Conservation (phyloP, 2,888 invertebrate species). For the Idaea dimidiata region DNA sequence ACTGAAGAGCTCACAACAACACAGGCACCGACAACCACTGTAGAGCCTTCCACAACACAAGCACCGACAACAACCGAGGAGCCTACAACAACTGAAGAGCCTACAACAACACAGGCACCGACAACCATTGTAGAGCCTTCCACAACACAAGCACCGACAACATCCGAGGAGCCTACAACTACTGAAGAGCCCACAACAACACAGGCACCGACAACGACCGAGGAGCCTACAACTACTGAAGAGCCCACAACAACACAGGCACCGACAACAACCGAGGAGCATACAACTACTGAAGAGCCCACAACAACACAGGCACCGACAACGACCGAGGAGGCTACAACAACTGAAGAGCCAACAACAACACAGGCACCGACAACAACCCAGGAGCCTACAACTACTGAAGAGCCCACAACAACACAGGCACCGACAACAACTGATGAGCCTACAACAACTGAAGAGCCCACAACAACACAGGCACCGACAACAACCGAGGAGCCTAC, state of each 20-base stretch:
- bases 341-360: conserved; percentile 4
- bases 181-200: background rate
- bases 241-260: background rate
- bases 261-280: conserved; percentile 8
- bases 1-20: conserved; percentile 11
- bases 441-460: background rate
- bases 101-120: conserved; percentile 9
- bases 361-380: conserved; percentile 7
- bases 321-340: conserved; percentile 1
- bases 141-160: conserved; percentile 3
- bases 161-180: background rate
- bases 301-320: conserved; percentile 7
- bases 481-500: background rate
- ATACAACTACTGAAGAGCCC: conserved; percentile 13
- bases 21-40: conserved; percentile 8
- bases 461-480: background rate
- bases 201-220: background rate
- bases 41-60: conserved; percentile 5
- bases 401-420: background rate
- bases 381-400: background rate
- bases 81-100: conserved; percentile 7
- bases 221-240: background rate
- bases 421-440: background rate
- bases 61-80: conserved; percentile 10
- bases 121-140: conserved; percentile 2